Evolutionary conservation across 2,113 vertebrate species (phyloP).

Genomic region (Spea multiplicata): DNA sequence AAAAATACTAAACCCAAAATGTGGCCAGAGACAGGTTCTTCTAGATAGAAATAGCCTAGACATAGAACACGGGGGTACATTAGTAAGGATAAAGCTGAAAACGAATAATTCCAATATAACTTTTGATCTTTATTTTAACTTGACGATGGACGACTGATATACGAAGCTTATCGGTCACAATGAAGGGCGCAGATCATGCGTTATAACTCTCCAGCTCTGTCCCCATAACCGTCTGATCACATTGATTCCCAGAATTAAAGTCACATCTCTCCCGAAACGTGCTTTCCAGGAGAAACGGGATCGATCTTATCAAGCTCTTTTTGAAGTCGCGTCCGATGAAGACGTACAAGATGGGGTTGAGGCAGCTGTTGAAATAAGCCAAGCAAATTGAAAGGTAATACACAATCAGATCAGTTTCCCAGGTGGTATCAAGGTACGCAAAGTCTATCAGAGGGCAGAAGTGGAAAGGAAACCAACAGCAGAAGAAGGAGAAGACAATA

Average conservation of each 20-base stretch:
- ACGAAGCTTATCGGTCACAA: no score
- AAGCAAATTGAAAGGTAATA: constrained; percentile 60
- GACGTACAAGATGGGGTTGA: constrained; percentile 37
- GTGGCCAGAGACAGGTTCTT: no score
- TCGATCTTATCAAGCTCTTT: constrained; percentile 57
- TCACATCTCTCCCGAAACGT: constrained; percentile 71
- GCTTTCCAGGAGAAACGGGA: constrained; percentile 67
- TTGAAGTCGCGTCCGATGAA: constrained; percentile 14
- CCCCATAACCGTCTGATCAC: neutral
- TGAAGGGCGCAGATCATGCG: neutral
- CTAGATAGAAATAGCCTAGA: no score
- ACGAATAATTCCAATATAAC: no score
- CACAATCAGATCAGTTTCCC: neutral
- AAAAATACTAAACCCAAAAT: no score
- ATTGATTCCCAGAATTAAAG: constrained; percentile 7
- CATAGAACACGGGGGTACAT: no score
- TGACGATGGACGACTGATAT: no score
- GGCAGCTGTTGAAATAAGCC: constrained; percentile 55
- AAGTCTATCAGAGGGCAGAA: neutral
- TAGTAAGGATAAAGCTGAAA: no score
- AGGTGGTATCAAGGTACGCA: neutral
- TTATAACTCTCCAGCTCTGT: constrained; percentile 6
- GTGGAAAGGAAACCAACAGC: neutral
- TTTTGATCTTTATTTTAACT: no score
- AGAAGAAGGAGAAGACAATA: neutral